These are phyloP conservation scores for Coracopsis vasa DNA, from an alignment of 2,113 vertebrate species.

Conservation along the genomic window DNA sequence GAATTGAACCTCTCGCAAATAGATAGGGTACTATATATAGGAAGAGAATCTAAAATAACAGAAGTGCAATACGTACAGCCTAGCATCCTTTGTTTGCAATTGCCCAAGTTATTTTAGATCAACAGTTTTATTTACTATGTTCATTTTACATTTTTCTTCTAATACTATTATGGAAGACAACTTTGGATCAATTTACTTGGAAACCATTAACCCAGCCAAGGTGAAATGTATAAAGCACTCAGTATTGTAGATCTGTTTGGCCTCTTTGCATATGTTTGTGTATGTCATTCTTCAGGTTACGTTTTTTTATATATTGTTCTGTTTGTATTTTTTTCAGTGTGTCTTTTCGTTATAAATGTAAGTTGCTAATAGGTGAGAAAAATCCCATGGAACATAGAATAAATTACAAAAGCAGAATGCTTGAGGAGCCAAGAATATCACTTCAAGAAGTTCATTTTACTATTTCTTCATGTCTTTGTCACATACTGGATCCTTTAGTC, in stretches of 20 bases:
- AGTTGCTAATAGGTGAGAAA: neutral
- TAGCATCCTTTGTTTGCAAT: neutral
- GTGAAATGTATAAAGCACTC: constrained; percentile 37
- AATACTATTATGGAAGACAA: constrained; percentile 11
- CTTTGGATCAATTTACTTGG: constrained; percentile 44
- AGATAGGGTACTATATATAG: neutral
- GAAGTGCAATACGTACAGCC: neutral
- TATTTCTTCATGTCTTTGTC: neutral
- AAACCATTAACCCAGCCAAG: constrained; percentile 29
- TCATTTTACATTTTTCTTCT: neutral
- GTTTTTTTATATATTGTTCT: constrained; percentile 21
- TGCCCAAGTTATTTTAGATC: neutral
- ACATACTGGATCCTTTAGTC: neutral
- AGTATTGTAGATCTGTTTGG: constrained; percentile 4
- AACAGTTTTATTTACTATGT: neutral
- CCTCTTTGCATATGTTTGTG: constrained; percentile 9
- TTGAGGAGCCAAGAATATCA: neutral
- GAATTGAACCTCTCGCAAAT: neutral
- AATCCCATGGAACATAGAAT: neutral
- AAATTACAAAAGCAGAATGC: neutral
- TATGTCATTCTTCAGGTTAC: constrained; percentile 20
- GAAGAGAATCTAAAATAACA: neutral
- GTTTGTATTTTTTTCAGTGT: neutral
- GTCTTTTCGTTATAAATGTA: neutral
- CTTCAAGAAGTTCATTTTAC: neutral